Evolutionary conservation across 1,140 invertebrate genomes (phyloP), one percentile per base, ranked within the genome.

Genomic region (Pinna nobilis): DNA sequence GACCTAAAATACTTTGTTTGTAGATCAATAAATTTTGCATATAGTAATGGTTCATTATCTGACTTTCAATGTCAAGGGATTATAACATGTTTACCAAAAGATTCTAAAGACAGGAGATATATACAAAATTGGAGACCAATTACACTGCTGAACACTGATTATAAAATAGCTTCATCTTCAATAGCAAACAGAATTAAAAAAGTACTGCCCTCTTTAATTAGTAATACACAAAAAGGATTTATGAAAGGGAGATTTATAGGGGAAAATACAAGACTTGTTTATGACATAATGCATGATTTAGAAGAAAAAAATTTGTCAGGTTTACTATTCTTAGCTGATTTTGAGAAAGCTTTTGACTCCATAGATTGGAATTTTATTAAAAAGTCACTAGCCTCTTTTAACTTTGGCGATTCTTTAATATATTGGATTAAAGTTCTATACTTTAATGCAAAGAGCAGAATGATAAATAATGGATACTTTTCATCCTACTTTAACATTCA

Each of bases 141-240:
- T 6, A 47, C 61, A 13, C 20, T 64, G 15, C 41, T 64, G 7
- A 64, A 64, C 49, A 20, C 49, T 5, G 61, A 64, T 30, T 64
- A 44, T 47, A 64, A 64, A 30, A 64, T 64, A 47, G n/a, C 5
- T 9, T 3, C 61, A 23, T 18, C 39, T 9, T 7, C 30, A 18
- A 64, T 64, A 9, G 61, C 61, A 64, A 47, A 47, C 35, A 64
- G 61, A 49, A 44, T 64, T 37, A 64, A 64, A 49, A 44, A 47
- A 64, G 41, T 64, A 6, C 25, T 64, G 9, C 37, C 35, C 15
- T 5, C 5, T 11, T 4, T 64, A 3, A 64, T 64, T 47, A 47
- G 39, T 49, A 41, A 64, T 13, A 47, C 61, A 28, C 61, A 64
- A 47, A 64, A 15, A 25, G 61, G 61, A 3, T 64, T 64, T 49